These are phyloP conservation scores for Conus canariensis DNA, from an alignment of 2,888 invertebrate genomes.

Conservation along the genomic window DNA sequence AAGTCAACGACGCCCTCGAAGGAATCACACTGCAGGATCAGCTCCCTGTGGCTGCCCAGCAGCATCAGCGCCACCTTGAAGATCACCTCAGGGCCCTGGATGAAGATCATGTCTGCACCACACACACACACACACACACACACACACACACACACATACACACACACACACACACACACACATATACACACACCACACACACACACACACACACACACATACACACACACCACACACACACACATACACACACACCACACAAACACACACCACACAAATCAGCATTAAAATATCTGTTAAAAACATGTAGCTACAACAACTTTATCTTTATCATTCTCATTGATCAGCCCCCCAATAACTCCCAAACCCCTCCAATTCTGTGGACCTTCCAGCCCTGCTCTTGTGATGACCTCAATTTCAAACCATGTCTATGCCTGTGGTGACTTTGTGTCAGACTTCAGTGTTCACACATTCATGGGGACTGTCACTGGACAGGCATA, in stretches of 20 bases:
- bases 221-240: background rate
- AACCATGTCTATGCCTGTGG: too few relatives aligned
- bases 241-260: background rate
- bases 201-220: background rate
- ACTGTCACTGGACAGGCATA: too few relatives aligned
- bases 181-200: slow-evolving; percentile 61
- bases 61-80: slow-evolving; percentile 93
- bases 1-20: slow-evolving; percentile 97
- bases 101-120: slow-evolving; percentile 89
- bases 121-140: slow-evolving; percentile 37
- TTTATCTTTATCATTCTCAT: too few relatives aligned
- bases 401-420: too few relatives aligned
- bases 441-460: too few relatives aligned
- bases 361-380: background rate
- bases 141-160: too few relatives aligned
- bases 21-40: slow-evolving; percentile 89
- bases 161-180: background rate
- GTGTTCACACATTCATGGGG: too few relatives aligned
- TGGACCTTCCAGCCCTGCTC: too few relatives aligned
- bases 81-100: slow-evolving; percentile 93
- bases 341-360: background rate
- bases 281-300: too few relatives aligned
- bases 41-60: slow-evolving; percentile 90
- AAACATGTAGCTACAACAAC: too few relatives aligned
- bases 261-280: background rate